phyloP scores from a whole-genome alignment of 2,113 vertebrate species.

The Chamaea fasciata region DNA sequence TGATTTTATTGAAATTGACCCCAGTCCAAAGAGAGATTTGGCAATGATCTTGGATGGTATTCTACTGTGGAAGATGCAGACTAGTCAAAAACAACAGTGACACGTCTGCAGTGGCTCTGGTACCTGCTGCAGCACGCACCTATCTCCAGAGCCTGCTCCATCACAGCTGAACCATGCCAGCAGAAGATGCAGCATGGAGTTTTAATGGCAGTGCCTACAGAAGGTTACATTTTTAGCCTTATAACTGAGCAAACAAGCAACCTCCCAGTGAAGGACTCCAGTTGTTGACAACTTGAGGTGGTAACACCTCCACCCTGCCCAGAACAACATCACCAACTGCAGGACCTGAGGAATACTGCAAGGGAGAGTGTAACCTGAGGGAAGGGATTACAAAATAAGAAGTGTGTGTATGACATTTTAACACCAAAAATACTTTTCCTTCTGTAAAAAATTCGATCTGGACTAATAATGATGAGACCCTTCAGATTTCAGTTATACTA shows the following conservation, averaged over 20 bases:
- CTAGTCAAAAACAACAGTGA: background rate
- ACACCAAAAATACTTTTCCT: background rate
- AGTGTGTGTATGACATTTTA: background rate
- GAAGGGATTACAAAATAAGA: background rate
- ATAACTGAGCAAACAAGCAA: background rate
- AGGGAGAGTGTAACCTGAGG: background rate
- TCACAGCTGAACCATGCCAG: rapidly evolving
- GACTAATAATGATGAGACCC: background rate
- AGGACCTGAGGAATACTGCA: background rate
- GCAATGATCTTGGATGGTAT: background rate
- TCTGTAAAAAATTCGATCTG: background rate
- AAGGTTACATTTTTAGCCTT: background rate
- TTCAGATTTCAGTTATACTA: background rate
- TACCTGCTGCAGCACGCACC: rapidly evolving
- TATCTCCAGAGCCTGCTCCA: background rate
- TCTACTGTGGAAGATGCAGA: background rate
- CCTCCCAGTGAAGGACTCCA: background rate
- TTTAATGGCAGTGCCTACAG: background rate
- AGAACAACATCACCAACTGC: background rate
- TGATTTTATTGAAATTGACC: background rate
- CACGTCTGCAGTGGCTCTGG: background rate
- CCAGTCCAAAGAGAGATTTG: background rate
- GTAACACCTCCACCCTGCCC: background rate
- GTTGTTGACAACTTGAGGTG: background rate
- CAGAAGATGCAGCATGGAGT: background rate